Evolutionary conservation across 2,888 invertebrate species (phyloP), one percentile per base, ranked within the genome.

Genomic region (Apotomis betuletana): DNA sequence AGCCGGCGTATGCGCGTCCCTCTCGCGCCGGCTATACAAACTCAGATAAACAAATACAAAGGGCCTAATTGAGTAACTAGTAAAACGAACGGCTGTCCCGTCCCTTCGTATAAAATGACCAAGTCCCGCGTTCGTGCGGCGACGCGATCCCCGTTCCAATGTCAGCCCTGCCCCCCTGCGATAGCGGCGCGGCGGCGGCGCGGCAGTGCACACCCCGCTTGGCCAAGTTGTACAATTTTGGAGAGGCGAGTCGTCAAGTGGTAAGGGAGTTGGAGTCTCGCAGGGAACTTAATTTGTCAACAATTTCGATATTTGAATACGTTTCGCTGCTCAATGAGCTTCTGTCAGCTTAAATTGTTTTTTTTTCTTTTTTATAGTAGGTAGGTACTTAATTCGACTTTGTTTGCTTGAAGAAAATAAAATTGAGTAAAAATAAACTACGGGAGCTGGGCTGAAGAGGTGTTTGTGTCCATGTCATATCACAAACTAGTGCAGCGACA

Each of bases 1-100:
- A 9, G 5, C 63, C 67, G 57, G 57, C 60, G 59, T 87, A 84
- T 78, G 61, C 77, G 73, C 75, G 67, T 90, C 88, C 74, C 83
- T 79, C 76, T 91, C 86, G 51, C 5, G 77, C 74, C 78, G 82
- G 85, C 90, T 92, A 89, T 89, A 91, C 90, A 92, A 93, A 93
- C 92, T 92, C 90, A 90, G 90, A 93, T 93, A 93, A 93, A 93
- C 92, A 94, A 92, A 93, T 90, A 93, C 93, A 93, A 93, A 93
- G 92, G 92, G 92, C 92, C 93, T 94, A 93, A 94, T 94, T 93
- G 93, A 93, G 93, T 94, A 93, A 93, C 92, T 92, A 93, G 93
- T 92, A 92, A 91, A 93, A 90, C 90, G 92, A 90, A 90, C 91
- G 89, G 88, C 88, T 85, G 88, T 87, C 83, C 87, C 89, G 90